phyloP scores from a whole-genome alignment of 2,888 invertebrate species.

The Hedychridium roseum region DNA sequence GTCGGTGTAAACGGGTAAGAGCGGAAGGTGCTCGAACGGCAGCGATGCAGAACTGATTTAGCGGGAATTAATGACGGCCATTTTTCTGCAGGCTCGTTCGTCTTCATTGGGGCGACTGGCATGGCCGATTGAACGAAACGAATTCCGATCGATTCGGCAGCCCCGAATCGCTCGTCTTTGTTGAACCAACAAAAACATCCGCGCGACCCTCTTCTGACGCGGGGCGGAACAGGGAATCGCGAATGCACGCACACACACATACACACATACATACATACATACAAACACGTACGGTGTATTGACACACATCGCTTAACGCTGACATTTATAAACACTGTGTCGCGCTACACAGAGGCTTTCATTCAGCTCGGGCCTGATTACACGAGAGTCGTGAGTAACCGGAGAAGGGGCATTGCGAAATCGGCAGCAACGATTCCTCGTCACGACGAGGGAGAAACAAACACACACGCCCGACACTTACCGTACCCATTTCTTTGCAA shows the following conservation, averaged over 20 bases:
- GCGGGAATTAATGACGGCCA: background rate
- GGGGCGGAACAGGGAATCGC: no score
- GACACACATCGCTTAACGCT: constrained; percentile 33
- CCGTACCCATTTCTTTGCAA: no score
- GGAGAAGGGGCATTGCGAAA: constrained; percentile 31
- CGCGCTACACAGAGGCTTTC: constrained; percentile 31
- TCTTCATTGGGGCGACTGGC: constrained; percentile 10
- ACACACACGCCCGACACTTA: constrained; percentile 4
- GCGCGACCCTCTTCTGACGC: constrained; percentile 3
- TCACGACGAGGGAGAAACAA: constrained; percentile 9
- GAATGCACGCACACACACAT: no score
- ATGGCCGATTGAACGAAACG: constrained; percentile 34
- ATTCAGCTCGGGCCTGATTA: constrained; percentile 36
- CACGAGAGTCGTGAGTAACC: constrained; percentile 25
- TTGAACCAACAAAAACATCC: constrained; percentile 23
- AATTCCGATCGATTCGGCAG: constrained; percentile 25
- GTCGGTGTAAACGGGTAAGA: no score
- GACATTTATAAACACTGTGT: constrained; percentile 40
- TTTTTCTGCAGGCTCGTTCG: constrained; percentile 3
- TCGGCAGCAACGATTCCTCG: constrained; percentile 28
- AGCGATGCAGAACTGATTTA: constrained; percentile 5
- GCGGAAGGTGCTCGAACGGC: no score
- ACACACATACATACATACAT: no score
- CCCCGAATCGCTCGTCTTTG: constrained; percentile 19
- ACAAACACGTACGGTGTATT: constrained; percentile 6